Evolutionary conservation across 1,140 invertebrate species (phyloP).

Genomic region (Neodiprion lecontei): DNA sequence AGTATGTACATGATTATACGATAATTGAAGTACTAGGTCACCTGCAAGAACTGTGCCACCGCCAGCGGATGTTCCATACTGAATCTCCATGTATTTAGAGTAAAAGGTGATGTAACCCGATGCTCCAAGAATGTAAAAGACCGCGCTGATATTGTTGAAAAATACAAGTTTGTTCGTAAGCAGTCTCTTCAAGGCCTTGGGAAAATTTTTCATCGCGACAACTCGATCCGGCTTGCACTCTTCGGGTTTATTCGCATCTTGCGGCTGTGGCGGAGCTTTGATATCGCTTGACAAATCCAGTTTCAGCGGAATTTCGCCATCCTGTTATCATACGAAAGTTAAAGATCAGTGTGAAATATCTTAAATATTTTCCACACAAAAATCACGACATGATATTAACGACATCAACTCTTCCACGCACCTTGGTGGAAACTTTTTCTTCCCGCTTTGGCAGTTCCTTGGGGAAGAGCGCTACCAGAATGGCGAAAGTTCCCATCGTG

Average conservation of each 20-base stretch:
- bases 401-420: background rate
- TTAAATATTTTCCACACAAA: too few species aligned
- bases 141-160: constrained; percentile 65
- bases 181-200: constrained; percentile 65
- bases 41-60: constrained; percentile 70
- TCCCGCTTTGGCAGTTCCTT: constrained; percentile 58
- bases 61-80: constrained; percentile 70
- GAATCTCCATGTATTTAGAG: constrained; percentile 76
- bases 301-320: constrained; percentile 46
- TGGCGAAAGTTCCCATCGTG: constrained; percentile 65
- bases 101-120: constrained; percentile 74
- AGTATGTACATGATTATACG: background rate
- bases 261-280: constrained; percentile 29
- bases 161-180: constrained; percentile 68
- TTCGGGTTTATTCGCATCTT: background rate
- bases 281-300: constrained; percentile 35
- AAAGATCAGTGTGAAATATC: too few species aligned
- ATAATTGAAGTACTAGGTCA: constrained; percentile 26
- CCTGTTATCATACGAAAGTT: constrained; percentile 24
- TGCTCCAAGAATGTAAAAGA: constrained; percentile 71
- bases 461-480: constrained; percentile 69
- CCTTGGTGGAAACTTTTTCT: constrained; percentile 3
- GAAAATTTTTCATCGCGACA: constrained; percentile 63
- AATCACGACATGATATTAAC: background rate
- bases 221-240: constrained; percentile 29